Percentiles rank a stretch among this genome's conserved stretches.
phyloP scores from a whole-genome alignment of 2,888 invertebrate species.

The Sinhomidia bicolor region DNA sequence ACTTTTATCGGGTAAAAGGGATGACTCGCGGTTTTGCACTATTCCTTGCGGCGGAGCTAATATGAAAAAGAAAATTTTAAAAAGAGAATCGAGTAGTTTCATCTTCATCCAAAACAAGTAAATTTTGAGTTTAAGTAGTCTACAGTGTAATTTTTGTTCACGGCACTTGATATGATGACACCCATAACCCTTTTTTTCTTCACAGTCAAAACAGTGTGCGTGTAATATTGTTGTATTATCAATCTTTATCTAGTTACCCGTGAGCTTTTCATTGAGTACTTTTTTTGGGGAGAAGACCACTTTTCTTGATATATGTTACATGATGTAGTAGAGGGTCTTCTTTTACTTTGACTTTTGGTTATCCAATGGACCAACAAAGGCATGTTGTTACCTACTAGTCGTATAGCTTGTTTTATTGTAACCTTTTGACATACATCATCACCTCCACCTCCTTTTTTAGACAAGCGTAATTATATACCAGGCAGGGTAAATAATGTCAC shows the following conservation, averaged over 20 bases:
- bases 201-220: no score
- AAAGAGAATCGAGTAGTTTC: no score
- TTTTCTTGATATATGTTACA: constrained; percentile 15
- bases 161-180: no score
- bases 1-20: no score
- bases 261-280: not conserved
- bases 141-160: no score
- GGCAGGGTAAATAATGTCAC: constrained; percentile 9
- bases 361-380: constrained; percentile 4
- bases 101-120: no score
- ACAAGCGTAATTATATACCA: not conserved
- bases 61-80: no score
- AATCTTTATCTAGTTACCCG: constrained; percentile 33
- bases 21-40: no score
- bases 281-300: not conserved
- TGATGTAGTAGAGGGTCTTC: not conserved
- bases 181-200: no score
- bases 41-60: no score
- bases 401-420: constrained; percentile 62
- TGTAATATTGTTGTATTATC: no score
- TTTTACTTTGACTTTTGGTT: constrained; percentile 10
- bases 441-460: constrained; percentile 43
- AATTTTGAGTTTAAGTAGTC: no score
- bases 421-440: constrained; percentile 72
- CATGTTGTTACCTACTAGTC: not conserved